phyloP scores from a whole-genome alignment of 2,113 vertebrate genomes.

The Gambusia holbrooki region DNA sequence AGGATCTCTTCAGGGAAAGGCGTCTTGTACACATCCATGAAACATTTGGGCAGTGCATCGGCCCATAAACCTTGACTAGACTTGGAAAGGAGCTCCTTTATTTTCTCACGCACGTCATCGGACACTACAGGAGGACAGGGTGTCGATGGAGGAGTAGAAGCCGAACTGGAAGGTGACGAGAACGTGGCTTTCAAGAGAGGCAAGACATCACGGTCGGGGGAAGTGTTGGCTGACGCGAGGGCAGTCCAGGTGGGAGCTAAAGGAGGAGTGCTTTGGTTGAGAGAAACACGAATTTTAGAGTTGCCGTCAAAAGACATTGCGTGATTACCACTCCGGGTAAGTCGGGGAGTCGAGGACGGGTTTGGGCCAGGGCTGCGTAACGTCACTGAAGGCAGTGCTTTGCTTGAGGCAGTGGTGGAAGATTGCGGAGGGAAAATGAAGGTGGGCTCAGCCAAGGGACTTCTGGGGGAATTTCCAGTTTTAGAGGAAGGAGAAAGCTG shows the following conservation, averaged over 20 bases:
- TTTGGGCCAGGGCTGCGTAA: slow-evolving; percentile 19
- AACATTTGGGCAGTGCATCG: slow-evolving; percentile 88
- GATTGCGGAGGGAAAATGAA: slow-evolving; percentile 29
- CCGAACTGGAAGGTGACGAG: slow-evolving; percentile 8
- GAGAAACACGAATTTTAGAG: background rate
- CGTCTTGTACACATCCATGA: slow-evolving; percentile 84
- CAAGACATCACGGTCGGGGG: slow-evolving; percentile 1
- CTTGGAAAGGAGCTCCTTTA: slow-evolving; percentile 84
- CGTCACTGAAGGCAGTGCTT: background rate
- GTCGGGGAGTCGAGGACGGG: background rate
- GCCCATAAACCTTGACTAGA: slow-evolving; percentile 90
- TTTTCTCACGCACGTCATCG: slow-evolving; percentile 80
- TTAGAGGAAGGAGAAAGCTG: slow-evolving; percentile 12
- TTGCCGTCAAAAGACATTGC: background rate
- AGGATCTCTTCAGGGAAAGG: slow-evolving; percentile 84
- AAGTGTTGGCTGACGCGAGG: background rate
- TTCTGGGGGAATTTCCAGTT: slow-evolving; percentile 2
- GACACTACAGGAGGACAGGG: background rate
- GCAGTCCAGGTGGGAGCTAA: background rate
- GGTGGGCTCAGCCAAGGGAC: slow-evolving; percentile 19
- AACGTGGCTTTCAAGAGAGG: slow-evolving; percentile 23
- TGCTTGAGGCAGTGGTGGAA: slow-evolving; percentile 2
- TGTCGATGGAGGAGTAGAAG: slow-evolving; percentile 6
- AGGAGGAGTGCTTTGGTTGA: background rate
- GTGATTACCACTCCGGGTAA: background rate